phyloP scores from a whole-genome alignment of 2,888 invertebrate genomes.

The Dendrolimus houi region DNA sequence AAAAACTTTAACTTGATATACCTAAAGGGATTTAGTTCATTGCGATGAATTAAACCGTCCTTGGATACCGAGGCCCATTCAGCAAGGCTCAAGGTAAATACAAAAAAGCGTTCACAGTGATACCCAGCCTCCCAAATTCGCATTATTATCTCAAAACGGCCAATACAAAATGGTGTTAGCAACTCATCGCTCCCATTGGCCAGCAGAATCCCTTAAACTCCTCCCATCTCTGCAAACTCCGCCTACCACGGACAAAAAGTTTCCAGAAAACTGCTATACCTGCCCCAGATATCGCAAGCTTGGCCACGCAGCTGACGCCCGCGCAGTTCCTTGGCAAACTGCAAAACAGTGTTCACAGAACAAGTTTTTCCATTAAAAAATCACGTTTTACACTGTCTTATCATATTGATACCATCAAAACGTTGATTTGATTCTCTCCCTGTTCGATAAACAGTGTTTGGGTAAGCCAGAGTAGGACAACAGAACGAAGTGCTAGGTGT shows the following conservation, averaged over 20 bases:
- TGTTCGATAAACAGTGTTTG: constrained; percentile 16
- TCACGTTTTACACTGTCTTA: constrained; percentile 44
- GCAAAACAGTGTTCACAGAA: constrained; percentile 26
- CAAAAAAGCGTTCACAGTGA: constrained; percentile 44
- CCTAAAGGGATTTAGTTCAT: constrained; percentile 43
- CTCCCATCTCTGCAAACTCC: constrained; percentile 67
- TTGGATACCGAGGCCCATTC: constrained; percentile 50
- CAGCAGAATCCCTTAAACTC: constrained; percentile 38
- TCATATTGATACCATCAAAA: constrained; percentile 39
- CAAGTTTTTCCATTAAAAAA: constrained; percentile 34
- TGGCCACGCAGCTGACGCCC: constrained; percentile 38
- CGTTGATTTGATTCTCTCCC: constrained; percentile 42
- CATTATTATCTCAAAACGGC: constrained; percentile 62
- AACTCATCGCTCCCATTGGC: constrained; percentile 36
- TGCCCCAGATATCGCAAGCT: constrained; percentile 44
- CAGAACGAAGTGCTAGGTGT: constrained; percentile 46
- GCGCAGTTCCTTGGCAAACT: constrained; percentile 29
- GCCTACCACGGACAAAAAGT: constrained; percentile 59
- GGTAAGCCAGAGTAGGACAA: constrained; percentile 43
- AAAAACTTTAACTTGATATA: no score
- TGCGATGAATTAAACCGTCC: constrained; percentile 57
- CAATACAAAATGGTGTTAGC: constrained; percentile 51
- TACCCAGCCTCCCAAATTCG: constrained; percentile 72
- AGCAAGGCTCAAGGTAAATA: constrained; percentile 50
- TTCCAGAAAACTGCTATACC: constrained; percentile 39